Conservation (phyloP, 2,797 vertebrate species). For the Sebastes ruberrimus region DNA sequence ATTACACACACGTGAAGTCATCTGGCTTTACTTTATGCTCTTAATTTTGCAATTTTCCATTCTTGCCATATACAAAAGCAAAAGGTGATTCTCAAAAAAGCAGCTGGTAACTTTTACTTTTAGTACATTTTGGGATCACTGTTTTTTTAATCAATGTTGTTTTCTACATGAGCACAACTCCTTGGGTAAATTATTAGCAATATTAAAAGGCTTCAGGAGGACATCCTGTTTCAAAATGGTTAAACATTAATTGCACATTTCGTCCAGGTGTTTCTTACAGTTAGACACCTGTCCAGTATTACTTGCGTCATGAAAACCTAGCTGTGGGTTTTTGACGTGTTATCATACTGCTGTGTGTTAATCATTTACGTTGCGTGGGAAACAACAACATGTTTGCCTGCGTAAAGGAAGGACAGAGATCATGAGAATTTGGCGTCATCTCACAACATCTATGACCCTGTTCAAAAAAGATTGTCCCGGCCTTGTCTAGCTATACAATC, state of each 20-base stretch:
- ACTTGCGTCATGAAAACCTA: neutral
- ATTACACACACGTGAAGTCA: neutral
- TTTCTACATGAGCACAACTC: neutral
- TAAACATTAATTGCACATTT: conserved; percentile 27
- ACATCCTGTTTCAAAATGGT: neutral
- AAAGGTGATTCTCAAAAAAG: neutral
- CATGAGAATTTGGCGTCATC: neutral
- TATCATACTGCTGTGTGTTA: neutral
- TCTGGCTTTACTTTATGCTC: neutral
- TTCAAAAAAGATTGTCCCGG: neutral
- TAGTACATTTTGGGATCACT: neutral
- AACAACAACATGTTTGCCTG: neutral
- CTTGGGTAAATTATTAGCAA: neutral
- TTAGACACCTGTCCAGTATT: neutral
- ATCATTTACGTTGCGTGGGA: neutral
- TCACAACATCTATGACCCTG: neutral
- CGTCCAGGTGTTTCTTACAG: neutral
- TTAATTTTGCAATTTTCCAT: neutral
- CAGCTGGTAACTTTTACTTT: neutral
- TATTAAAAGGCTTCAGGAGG: neutral
- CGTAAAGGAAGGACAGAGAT: neutral
- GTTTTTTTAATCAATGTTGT: neutral
- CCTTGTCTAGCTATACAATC: neutral
- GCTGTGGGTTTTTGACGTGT: neutral
- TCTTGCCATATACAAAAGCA: neutral